Base-by-base conservation (phyloP, 2,797 vertebrate genomes). In the Diplodus puntazzo region DNA sequence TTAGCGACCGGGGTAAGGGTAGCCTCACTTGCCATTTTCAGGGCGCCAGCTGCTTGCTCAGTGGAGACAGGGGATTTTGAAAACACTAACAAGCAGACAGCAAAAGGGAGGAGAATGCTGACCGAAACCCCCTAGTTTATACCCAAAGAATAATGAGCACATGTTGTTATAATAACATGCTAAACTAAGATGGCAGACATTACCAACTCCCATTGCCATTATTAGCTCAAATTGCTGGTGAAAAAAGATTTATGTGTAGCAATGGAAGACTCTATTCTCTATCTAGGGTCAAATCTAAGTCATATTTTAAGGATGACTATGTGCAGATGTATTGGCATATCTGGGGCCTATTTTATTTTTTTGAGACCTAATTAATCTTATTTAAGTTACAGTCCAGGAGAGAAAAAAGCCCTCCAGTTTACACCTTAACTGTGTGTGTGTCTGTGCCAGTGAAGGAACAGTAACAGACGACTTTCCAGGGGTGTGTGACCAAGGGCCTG, bases 401-500 rank as follows among this genome's bases (percentile, higher is more conserved):
- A 34, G 39, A 57, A 30, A 30, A 46, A 5, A 5, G 57, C 4
- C 17, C 39, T 59, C 57, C 17, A 18, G 50, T 45, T 27, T 60
- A 69, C 52, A 63, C 3, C 9, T 11, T 48, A 50, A 9, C 48
- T 57, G 25, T 73, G 10, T 3, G 20, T 45, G 50, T 57, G 50
- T 54, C 20, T 64, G 25, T 68, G 46, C 48, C 55, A 11, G 46
- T 49, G 34, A 69, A 76, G 11, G 52, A 77, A 69, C 71, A 76
- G 60, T 73, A 83, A 88, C 58, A 48, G 30, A 80, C 83, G 63
- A 69, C 45, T 73, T 86, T 72, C 46, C 67, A 70, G 18, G 83
- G 75, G 59, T 62, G 76, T 79, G 84, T 87, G 69, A 75, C 71
- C 2, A 60, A 77, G 66, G 74, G 59, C 49, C 70, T 82, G 84